Percentiles rank a stretch among this genome's conserved stretches.
phyloP scores from a whole-genome alignment of 1,140 invertebrate species.

The Brachionus rubens region DNA sequence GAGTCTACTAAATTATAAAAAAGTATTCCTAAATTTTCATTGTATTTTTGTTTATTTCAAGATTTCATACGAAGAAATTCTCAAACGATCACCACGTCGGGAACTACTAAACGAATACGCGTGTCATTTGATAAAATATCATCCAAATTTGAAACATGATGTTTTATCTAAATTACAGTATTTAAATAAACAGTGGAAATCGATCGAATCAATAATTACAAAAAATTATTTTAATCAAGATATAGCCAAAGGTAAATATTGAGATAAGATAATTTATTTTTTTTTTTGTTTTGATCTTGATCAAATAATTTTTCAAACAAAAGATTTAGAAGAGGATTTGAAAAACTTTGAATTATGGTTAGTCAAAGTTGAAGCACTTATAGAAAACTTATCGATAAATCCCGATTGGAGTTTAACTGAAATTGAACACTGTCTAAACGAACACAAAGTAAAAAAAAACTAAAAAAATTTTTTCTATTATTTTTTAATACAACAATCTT shows the following conservation, averaged over 20 bases:
- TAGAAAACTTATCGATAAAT: constrained; percentile 52
- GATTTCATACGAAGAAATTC: constrained; percentile 71
- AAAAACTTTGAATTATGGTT: constrained; percentile 67
- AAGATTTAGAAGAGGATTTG: constrained; percentile 53
- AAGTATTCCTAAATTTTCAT: constrained; percentile 48
- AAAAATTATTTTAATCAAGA: constrained; percentile 49
- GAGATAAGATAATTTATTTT: background rate
- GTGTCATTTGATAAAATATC: constrained; percentile 68
- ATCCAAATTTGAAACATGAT: constrained; percentile 72
- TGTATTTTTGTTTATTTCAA: background rate
- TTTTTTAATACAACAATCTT: constrained; percentile 26
- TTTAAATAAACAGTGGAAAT: constrained; percentile 74
- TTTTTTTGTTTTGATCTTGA: background rate
- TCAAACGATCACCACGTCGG: constrained; percentile 68
- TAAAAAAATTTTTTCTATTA: constrained; percentile 27
- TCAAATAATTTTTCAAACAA: background rate
- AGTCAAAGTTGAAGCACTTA: constrained; percentile 63
- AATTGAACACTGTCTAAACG: constrained; percentile 54
- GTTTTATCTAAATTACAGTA: constrained; percentile 70
- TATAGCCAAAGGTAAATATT: constrained; percentile 33
- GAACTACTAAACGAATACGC: constrained; percentile 76
- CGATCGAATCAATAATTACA: constrained; percentile 64
- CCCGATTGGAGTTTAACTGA: constrained; percentile 52
- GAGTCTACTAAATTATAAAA: no score
- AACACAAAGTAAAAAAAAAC: constrained; percentile 57